These are phyloP conservation scores for Yponomeuta plumbellus DNA, from an alignment of 2,888 invertebrate genomes.

Conservation along the genomic window DNA sequence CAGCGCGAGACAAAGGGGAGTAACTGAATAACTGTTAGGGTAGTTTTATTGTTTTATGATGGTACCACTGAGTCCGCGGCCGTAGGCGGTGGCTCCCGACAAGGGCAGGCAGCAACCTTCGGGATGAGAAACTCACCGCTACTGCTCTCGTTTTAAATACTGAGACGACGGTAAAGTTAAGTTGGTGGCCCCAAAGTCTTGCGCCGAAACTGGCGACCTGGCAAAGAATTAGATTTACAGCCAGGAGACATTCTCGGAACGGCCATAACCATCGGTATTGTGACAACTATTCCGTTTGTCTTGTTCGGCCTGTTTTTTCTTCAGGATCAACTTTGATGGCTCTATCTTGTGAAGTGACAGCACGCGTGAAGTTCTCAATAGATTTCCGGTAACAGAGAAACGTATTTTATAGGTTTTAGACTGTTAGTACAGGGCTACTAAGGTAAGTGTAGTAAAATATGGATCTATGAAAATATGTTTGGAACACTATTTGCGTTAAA, in stretches of 20 bases:
- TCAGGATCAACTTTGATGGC: background rate
- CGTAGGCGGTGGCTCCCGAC: conserved; percentile 56
- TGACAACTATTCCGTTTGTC: conserved; percentile 31
- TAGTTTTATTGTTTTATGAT: conserved; percentile 65
- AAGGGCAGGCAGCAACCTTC: background rate
- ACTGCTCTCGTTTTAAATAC: background rate
- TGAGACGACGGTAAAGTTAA: background rate
- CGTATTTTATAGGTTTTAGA: background rate
- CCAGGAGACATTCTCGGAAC: conserved; percentile 53
- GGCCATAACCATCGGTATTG: conserved; percentile 32
- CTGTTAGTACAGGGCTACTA: too few relatives aligned
- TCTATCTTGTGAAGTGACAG: conserved; percentile 11
- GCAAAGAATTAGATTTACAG: conserved; percentile 73
- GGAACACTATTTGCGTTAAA: too few relatives aligned
- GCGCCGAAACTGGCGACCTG: conserved; percentile 38
- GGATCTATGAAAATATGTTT: too few relatives aligned
- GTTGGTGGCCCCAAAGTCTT: conserved; percentile 46
- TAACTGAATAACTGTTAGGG: conserved; percentile 56
- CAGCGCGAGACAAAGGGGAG: conserved; percentile 36
- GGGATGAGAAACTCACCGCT: background rate
- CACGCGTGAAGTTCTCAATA: background rate
- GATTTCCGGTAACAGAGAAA: background rate
- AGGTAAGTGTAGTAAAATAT: too few relatives aligned
- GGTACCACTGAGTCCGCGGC: conserved; percentile 46
- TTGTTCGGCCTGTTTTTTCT: conserved; percentile 23